Evolutionary conservation across 2,113 vertebrate genomes (phyloP), one percentile per base, ranked within the genome.

Genomic region (Talpa occidentalis): DNA sequence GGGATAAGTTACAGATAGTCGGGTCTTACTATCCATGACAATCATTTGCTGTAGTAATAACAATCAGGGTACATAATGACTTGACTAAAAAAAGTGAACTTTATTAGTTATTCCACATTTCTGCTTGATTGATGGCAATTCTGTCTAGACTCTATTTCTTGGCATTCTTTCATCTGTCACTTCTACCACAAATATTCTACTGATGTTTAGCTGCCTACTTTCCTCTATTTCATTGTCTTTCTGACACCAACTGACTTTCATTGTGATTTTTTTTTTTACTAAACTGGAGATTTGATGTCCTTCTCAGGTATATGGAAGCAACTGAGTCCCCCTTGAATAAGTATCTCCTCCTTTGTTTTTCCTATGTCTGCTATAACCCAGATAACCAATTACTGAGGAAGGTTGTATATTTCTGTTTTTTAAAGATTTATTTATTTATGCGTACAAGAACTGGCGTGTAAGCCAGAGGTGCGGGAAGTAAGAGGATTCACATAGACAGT

Each of bases 61-160:
- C 77, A 88, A 79, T 88, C 17, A 74, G 79, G 17, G 47, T 88
- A 24, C 56, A 69, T 73, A 90, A 88, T 11, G 88, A 22, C 35
- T 49, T 94, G 82, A 93, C 67, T 93, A 69, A 96, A 95, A 87
- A 56, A 72, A 5, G 14, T 66, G 60, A 60, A 67, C 56, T 76
- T 67, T 90, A 91, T 72, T 91, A 91, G 95, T 86, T 93, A 89
- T 52, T 64, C 26, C 66, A 49, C 54, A 52, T 88, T 83, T 86
- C 47, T 49, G 28, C 62, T 86, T 94, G 88, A 35, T 80, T 77
- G 28, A 80, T 80, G 56, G 79, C 40, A 84, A 21, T 32, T 64
- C 69, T 22, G 2, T 67, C 76, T 88, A 32, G 60, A 79, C 52
- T 32, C 40, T 80, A 11, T 77, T 64, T 81, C 74, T 88, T 79